phyloP scores from a whole-genome alignment of 2,113 vertebrate genomes.

The Columba livia region DNA sequence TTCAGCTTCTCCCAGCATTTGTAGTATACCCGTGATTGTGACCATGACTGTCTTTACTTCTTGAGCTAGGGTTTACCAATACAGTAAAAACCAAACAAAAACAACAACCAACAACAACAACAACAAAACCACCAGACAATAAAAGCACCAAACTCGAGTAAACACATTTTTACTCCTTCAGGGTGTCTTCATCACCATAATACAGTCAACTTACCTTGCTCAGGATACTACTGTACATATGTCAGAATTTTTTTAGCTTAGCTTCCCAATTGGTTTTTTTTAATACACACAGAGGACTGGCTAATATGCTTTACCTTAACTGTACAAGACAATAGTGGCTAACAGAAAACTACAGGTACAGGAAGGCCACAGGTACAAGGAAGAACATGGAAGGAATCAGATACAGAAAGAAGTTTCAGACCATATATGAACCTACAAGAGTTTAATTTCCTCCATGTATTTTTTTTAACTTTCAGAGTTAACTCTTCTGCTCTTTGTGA shows the following conservation, averaged over 20 bases:
- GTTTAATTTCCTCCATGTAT: not conserved
- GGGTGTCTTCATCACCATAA: not conserved
- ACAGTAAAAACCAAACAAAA: too few species aligned
- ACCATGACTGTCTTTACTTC: not conserved
- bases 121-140: not conserved
- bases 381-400: not conserved
- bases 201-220: not conserved
- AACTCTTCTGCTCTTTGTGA: not conserved
- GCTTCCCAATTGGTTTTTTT: not conserved
- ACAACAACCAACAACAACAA: too few species aligned
- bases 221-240: not conserved
- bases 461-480: not conserved
- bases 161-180: not conserved
- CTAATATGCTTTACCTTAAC: not conserved
- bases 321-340: not conserved
- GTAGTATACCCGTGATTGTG: not conserved
- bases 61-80: not conserved
- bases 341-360: not conserved
- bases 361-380: not conserved
- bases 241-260: not conserved
- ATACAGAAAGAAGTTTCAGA: not conserved
- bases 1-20: not conserved
- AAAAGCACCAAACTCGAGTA: not conserved
- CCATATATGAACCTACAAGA: not conserved
- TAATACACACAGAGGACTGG: not conserved